Conservation (phyloP, 2,797 vertebrate species). For the Falco rusticolus region DNA sequence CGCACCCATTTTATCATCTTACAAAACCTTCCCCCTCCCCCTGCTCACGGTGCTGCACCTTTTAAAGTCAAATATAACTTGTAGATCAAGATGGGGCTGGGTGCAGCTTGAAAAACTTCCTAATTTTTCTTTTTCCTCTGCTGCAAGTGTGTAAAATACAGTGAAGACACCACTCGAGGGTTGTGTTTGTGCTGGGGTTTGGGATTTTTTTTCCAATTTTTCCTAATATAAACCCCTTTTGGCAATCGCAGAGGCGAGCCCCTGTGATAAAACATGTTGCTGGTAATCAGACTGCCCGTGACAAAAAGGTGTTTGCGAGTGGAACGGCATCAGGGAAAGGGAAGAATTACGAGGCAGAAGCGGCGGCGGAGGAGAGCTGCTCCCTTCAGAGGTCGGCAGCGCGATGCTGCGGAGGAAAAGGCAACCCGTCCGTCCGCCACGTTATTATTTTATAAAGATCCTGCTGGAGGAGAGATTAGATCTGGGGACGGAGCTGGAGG, state of each 20-base stretch:
- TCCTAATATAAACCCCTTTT: not conserved
- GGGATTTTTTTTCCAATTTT: not conserved
- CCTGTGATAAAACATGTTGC: fast-evolving
- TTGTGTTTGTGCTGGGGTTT: not conserved
- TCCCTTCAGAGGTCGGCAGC: not conserved
- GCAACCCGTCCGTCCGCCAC: not conserved
- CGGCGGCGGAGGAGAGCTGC: not conserved
- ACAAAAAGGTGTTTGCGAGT: not conserved
- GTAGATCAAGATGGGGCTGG: not conserved
- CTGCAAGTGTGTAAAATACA: not conserved
- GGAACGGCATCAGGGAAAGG: not conserved
- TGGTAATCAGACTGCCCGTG: not conserved
- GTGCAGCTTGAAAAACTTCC: constrained; percentile 44
- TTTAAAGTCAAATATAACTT: not conserved
- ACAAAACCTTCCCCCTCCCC: not conserved
- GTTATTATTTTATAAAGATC: not conserved
- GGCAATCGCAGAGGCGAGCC: not conserved
- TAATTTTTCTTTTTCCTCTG: fast-evolving
- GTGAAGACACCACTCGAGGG: not conserved
- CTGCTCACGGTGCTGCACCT: not conserved
- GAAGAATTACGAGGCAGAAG: not conserved
- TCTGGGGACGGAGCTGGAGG: not conserved
- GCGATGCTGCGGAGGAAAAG: not conserved
- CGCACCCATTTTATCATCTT: not conserved
- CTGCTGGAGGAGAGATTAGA: not conserved